Base-by-base conservation (phyloP, 1,140 invertebrate genomes). In the Sycophila sp. region DNA sequence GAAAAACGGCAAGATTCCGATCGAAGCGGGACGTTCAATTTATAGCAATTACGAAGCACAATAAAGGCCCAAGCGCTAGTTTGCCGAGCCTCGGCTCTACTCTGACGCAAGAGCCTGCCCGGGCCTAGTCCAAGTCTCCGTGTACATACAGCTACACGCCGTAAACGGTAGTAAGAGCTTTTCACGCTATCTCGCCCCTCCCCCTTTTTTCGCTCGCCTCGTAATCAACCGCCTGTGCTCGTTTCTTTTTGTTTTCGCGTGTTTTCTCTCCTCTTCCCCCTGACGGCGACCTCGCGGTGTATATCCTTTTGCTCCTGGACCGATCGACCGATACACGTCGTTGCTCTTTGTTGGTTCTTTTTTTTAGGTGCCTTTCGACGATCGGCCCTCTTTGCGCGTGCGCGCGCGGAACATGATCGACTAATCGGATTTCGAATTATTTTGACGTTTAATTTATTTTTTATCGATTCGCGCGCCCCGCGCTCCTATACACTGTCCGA, bases 11-110 rank as follows among this genome's bases (percentile, higher is more conserved):
- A 49, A 69, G 68, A 76, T 72, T 63, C 65, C 65, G 42, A 72
- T 72, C 70, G 38, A 34, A 15, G 42, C 42, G 15, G 34, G 34
- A 53, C 71, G 75, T 76, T 77, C 73, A 75, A 78, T 78, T 78
- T 78, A 74, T 69, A 75, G 76, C 75, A 76, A 76, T 78, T 78
- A 78, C 75, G 71, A 78, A 73, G 76, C 76, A 78, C 72, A 78
- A 78, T 78, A 62, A 71, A 22, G 4, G 38, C 32, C 32, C 22
- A 53, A 26, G 15, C n/a, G 22, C 49, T 53, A n/a, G 22, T 26
- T 53, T 26, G 49, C 49, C 22, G 49, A 24, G 0, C 7, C 34
- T 40, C 4, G 3, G 28, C 40, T 63, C 49, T 28, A 28, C 13
- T 34, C 42, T 64, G 47, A 53, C 45, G 60, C 60, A 51, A 63